These are phyloP conservation scores for Pandemis heparana DNA, from an alignment of 2,888 invertebrate genomes.

Conservation along the genomic window DNA sequence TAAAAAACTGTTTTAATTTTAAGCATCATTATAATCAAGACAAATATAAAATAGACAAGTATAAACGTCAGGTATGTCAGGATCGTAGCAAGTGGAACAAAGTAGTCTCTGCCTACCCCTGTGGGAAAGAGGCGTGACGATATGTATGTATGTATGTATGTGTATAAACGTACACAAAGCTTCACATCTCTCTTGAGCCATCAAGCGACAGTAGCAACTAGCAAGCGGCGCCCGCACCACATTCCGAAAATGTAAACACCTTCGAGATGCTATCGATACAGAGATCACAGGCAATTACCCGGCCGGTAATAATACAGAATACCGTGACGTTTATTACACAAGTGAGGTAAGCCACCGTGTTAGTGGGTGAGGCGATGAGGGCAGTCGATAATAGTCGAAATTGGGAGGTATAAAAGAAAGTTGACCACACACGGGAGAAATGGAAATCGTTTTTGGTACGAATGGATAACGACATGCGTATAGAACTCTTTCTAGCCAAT, in stretches of 20 bases:
- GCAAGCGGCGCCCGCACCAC: not conserved
- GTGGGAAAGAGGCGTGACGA: too few relatives aligned
- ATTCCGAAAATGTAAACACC: constrained; percentile 17
- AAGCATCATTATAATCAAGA: not conserved
- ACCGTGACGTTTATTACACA: constrained; percentile 22
- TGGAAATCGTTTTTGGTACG: not conserved
- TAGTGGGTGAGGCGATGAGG: constrained; percentile 23
- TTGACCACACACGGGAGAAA: constrained; percentile 18
- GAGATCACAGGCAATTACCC: constrained; percentile 20
- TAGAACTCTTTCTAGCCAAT: too few relatives aligned
- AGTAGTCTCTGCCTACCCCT: too few relatives aligned
- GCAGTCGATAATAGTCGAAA: constrained; percentile 17
- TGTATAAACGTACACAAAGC: not conserved
- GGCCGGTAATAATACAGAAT: constrained; percentile 13
- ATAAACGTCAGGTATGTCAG: too few relatives aligned
- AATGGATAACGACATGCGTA: not conserved
- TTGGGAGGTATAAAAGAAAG: constrained; percentile 21
- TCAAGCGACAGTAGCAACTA: not conserved
- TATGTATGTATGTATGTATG: too few relatives aligned
- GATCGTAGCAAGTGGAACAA: too few relatives aligned
- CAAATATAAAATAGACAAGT: not conserved
- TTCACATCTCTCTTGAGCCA: not conserved
- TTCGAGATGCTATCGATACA: constrained; percentile 19
- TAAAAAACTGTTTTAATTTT: too few relatives aligned
- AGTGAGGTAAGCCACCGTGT: constrained; percentile 21